Percentiles rank a stretch among this genome's conserved stretches.
These are phyloP conservation scores for Petroica traversi DNA, from an alignment of 2,113 vertebrate species.

Conservation along the genomic window DNA sequence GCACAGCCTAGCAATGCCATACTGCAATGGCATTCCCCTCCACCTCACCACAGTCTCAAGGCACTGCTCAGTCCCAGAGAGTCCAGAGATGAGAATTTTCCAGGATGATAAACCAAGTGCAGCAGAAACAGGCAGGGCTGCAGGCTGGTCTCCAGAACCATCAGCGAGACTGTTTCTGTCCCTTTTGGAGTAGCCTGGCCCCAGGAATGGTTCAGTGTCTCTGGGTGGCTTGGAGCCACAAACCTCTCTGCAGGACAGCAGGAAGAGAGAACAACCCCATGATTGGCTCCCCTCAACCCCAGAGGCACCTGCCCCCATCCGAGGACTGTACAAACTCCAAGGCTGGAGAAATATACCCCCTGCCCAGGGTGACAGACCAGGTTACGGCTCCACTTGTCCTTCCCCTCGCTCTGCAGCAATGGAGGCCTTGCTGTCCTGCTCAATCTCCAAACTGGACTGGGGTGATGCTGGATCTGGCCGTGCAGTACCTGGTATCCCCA, in stretches of 20 bases:
- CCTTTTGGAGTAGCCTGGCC: neutral
- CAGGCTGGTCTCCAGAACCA: neutral
- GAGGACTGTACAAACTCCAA: neutral
- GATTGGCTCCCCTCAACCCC: neutral
- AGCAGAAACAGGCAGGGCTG: neutral
- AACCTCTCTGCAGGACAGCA: neutral
- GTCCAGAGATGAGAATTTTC: neutral
- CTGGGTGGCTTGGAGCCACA: neutral
- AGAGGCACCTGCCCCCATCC: neutral
- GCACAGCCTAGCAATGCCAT: neutral
- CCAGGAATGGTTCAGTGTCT: neutral
- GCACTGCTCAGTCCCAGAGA: neutral
- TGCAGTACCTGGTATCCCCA: neutral
- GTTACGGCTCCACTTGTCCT: accelerated
- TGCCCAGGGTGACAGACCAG: neutral
- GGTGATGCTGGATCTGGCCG: neutral
- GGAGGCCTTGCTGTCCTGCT: neutral
- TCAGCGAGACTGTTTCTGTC: accelerated
- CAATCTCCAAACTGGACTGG: accelerated
- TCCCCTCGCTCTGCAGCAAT: accelerated
- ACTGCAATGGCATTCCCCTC: neutral
- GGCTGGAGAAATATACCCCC: neutral
- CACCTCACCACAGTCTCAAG: neutral
- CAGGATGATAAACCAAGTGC: neutral
- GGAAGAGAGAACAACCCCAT: neutral